A percentile compares a stretch with the other conserved stretches of the same genome.
phyloP scores from a whole-genome alignment of 2,113 vertebrate species.

The Sterrhoptilus dennistouni region DNA sequence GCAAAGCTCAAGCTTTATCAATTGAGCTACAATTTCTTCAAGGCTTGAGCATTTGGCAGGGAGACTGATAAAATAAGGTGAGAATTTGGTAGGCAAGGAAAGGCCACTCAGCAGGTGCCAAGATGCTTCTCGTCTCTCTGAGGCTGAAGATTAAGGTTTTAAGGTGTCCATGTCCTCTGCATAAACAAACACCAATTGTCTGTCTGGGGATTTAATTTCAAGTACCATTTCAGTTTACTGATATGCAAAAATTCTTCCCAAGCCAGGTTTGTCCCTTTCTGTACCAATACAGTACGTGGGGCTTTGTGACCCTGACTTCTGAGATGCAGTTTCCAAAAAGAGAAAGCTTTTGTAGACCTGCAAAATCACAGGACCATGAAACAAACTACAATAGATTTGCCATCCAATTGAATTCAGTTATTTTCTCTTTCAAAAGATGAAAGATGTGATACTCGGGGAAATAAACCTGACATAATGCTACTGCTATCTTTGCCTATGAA shows the following conservation, averaged over 20 bases:
- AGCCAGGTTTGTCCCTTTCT: not conserved
- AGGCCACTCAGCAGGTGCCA: not conserved
- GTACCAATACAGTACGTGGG: not conserved
- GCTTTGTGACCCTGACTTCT: not conserved
- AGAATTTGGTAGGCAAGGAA: conserved; percentile 24
- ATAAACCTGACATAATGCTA: not conserved
- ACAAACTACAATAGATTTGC: conserved; percentile 21
- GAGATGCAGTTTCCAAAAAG: conserved; percentile 9
- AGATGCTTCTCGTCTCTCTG: not conserved
- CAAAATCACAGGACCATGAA: not conserved
- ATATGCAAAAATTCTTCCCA: conserved; percentile 36
- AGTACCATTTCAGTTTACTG: conserved; percentile 2
- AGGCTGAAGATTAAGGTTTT: conserved; percentile 29
- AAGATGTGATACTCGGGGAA: not conserved
- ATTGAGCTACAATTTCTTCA: conserved; percentile 42
- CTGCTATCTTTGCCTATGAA: not conserved
- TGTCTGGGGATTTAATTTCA: conserved; percentile 2
- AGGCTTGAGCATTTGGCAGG: conserved; percentile 61
- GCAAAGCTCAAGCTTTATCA: conserved; percentile 52
- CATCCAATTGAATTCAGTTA: not conserved
- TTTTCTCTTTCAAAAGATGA: conserved; percentile 7
- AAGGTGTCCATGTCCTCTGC: not conserved
- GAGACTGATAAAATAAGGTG: conserved; percentile 31
- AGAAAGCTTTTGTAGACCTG: conserved; percentile 3
- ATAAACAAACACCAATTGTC: conserved; percentile 23